These are phyloP conservation scores for Trichomycterus rosablanca DNA, from an alignment of 2,113 vertebrate species.

Conservation along the genomic window DNA sequence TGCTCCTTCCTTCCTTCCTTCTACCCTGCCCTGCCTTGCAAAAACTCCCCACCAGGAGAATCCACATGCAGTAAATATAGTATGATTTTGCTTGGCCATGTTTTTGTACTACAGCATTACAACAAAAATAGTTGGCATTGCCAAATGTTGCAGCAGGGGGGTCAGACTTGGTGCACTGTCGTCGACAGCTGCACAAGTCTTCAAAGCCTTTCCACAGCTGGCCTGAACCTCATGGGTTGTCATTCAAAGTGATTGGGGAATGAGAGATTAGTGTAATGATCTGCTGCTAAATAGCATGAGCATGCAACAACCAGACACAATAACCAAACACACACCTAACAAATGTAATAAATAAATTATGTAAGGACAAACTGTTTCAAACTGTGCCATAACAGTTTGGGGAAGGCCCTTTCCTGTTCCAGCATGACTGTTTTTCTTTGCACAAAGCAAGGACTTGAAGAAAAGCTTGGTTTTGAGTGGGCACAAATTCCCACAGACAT, in stretches of 20 bases:
- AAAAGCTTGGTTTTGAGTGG: no score
- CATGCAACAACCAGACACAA: conserved; percentile 30
- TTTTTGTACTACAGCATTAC: background rate
- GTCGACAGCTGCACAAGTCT: conserved; percentile 21
- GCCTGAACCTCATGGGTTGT: conserved; percentile 34
- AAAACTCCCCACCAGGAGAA: no score
- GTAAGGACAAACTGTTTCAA: background rate
- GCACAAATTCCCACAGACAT: no score
- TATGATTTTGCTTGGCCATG: no score
- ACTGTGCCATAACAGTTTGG: no score
- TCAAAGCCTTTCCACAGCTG: conserved; percentile 34
- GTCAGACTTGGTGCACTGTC: conserved; percentile 12
- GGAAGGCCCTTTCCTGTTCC: no score
- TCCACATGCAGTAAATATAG: no score
- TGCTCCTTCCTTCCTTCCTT: no score
- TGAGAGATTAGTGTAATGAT: conserved; percentile 36
- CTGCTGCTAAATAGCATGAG: conserved; percentile 48
- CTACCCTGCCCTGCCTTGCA: no score
- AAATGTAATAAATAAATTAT: conserved; percentile 1
- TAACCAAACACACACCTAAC: conserved; percentile 5
- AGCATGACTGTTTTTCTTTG: no score
- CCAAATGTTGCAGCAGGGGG: background rate
- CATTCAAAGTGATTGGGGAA: conserved; percentile 40
- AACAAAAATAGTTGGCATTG: conserved; percentile 7
- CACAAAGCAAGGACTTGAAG: no score